Evolutionary conservation across 2,888 invertebrate genomes (phyloP), one percentile per base, ranked within the genome.

Genomic region (Brenthis hecate): DNA sequence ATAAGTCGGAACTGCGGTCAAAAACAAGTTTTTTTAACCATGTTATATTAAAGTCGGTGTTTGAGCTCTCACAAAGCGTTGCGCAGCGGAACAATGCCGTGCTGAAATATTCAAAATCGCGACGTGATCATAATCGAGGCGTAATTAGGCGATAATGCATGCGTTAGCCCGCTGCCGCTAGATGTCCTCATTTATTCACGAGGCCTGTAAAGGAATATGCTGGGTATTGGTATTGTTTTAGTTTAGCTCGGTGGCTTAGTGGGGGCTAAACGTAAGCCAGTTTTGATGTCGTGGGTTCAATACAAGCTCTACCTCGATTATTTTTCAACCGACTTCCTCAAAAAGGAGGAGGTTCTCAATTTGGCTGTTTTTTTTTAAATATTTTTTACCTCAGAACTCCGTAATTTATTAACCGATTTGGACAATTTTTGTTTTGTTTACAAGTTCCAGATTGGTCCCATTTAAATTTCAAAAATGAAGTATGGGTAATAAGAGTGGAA

Each of bases 81-180:
- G 63, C 70, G 68, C 72, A 19, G 23, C 54, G 69, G 77, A 76
- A 82, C 82, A 82, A 82, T 82, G 72, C 73, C 73, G 72, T 77
- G 70, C 77, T 83, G 75, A 83, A 85, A 83, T 83, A 85, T 85
- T 81, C 83, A 85, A 70, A 79, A 78, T 72, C 76, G 77, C 78
- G 76, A 71, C 80, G 79, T 76, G 81, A 80, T 80, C 78, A 79
- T 83, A 82, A 83, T 84, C 81, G 81, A 81, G 73, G 62, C 68
- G 75, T 81, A 81, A 84, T 84, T 81, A 83, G 79, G 75, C 67
- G 77, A 72, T 81, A 80, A 80, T 78, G 76, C 76, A 77, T 75
- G 76, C 74, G 69, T 56, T 69, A 61, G 69, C 69, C 69, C 54
- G 71, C 64, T 68, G 72, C 68, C 71, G 73, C 66, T 73, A 65